Evolutionary conservation across 2,797 vertebrate species (phyloP).

Genomic region (Myripristis jacobus): DNA sequence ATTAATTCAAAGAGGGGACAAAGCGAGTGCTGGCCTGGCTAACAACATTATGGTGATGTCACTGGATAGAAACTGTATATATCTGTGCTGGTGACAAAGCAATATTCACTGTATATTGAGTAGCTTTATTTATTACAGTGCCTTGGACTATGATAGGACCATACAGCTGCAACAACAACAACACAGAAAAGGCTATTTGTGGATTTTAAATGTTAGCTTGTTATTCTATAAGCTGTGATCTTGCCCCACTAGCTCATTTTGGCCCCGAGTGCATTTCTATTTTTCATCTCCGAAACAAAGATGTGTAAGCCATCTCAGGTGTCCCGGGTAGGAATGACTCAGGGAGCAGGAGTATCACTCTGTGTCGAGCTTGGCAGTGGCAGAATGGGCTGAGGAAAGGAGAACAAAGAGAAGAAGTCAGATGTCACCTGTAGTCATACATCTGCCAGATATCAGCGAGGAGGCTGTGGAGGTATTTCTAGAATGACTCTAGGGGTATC

Average conservation of each 20-base stretch:
- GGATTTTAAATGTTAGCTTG: conserved; percentile 20
- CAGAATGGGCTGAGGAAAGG: conserved; percentile 40
- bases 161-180: neutral
- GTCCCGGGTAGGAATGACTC: conserved; percentile 42
- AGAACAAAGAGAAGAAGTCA: conserved; percentile 62
- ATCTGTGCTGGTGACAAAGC: neutral
- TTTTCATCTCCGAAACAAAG: conserved; percentile 68
- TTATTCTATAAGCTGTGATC: conserved; percentile 39
- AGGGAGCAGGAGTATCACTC: conserved; percentile 17
- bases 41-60: conserved; percentile 41
- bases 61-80: conserved; percentile 21
- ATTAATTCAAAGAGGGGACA: conserved; percentile 54
- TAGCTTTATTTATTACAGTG: conserved; percentile 2
- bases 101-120: neutral
- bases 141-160: conserved; percentile 15
- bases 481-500: conserved; percentile 37
- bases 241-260: conserved; percentile 31
- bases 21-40: conserved; percentile 56
- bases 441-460: conserved; percentile 51
- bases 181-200: neutral
- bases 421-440: conserved; percentile 43
- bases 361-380: conserved; percentile 35
- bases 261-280: conserved; percentile 43
- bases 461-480: conserved; percentile 31
- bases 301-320: conserved; percentile 41